phyloP scores from a whole-genome alignment of 2,888 invertebrate genomes.

The Agriotes lineatus region DNA sequence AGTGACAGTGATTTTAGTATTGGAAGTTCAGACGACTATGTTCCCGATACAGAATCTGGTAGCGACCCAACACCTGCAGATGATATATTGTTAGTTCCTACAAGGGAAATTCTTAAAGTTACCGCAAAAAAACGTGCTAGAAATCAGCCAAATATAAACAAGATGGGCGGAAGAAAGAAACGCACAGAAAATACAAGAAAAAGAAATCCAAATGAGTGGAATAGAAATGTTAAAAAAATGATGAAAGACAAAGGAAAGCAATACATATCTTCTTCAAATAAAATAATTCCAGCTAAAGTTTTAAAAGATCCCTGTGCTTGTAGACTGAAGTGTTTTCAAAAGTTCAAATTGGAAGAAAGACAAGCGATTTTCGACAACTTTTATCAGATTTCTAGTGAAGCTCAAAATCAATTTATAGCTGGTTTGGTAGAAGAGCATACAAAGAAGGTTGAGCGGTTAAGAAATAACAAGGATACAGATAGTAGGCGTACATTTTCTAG shows the following conservation, averaged over 20 bases:
- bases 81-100: background rate
- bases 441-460: background rate
- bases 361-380: background rate
- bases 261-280: background rate
- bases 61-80: background rate
- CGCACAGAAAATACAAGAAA: background rate
- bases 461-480: background rate
- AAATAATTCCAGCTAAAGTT: background rate
- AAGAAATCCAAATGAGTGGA: constrained; percentile 5
- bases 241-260: constrained; percentile 3
- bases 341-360: background rate
- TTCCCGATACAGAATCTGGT: background rate
- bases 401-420: constrained; percentile 1
- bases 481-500: no score
- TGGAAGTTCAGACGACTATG: constrained; percentile 1
- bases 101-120: background rate
- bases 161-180: constrained; percentile 8
- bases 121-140: background rate
- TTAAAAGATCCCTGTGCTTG: constrained; percentile 7
- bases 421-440: background rate
- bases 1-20: background rate
- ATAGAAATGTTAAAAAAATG: constrained; percentile 3
- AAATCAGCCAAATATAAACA: background rate
- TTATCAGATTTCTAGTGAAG: constrained; percentile 6
- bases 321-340: constrained; percentile 3